Conservation (phyloP, 2,888 invertebrate genomes). For the Heliconius charithonia region DNA sequence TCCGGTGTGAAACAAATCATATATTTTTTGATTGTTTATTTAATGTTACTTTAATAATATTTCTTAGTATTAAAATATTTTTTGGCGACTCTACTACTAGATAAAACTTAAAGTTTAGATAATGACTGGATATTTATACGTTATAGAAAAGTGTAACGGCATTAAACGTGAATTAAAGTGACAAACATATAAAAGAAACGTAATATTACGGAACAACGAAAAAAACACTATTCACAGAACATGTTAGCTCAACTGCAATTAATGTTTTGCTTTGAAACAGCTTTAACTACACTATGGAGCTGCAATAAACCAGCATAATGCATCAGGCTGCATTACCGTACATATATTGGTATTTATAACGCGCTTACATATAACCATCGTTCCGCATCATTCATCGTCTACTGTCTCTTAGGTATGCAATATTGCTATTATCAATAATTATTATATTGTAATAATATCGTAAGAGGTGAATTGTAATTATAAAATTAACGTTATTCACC, state of each 20-base stretch:
- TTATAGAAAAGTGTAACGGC: no score
- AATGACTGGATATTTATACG: no score
- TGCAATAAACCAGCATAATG: background rate
- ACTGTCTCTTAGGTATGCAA: constrained; percentile 6
- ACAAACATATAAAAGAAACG: no score
- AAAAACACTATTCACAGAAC: no score
- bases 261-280: constrained; percentile 1
- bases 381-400: constrained; percentile 14
- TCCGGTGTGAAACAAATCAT: no score
- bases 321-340: background rate
- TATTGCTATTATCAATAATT: constrained; percentile 2
- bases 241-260: background rate
- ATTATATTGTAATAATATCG: background rate
- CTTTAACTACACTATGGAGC: background rate
- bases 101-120: background rate
- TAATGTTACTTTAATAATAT: no score
- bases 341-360: constrained; percentile 10
- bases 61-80: no score
- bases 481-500: background rate
- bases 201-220: no score
- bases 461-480: background rate
- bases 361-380: constrained; percentile 1
- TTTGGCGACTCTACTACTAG: background rate
- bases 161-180: no score
- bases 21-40: no score